These are phyloP conservation scores for Volucella inanis DNA, from an alignment of 2,888 invertebrate genomes.

Conservation along the genomic window DNA sequence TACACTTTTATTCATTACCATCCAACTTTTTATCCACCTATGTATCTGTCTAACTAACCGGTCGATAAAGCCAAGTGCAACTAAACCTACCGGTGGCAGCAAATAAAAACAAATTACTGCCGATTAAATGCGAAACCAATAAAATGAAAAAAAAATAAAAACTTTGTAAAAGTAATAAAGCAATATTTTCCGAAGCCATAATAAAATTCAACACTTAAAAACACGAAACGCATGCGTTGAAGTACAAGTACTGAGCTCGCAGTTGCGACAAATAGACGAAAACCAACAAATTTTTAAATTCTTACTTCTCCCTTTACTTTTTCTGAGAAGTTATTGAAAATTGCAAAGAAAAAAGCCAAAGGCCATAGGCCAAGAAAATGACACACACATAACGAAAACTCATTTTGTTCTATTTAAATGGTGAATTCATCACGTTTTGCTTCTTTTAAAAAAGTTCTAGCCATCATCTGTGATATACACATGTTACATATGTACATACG, in stretches of 20 bases:
- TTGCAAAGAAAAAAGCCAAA: background rate
- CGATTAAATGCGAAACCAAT: constrained; percentile 26
- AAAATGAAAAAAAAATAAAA: constrained; percentile 12
- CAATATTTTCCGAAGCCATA: constrained; percentile 18
- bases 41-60: too few species aligned
- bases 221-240: constrained; percentile 3
- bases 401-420: constrained; percentile 57
- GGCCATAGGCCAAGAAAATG: background rate
- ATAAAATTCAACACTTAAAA: constrained; percentile 13
- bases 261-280: constrained; percentile 16
- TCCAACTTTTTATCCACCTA: too few species aligned
- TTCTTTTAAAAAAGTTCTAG: constrained; percentile 64
- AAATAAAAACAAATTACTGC: background rate
- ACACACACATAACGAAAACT: background rate
- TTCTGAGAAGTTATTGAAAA: background rate
- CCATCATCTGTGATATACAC: constrained; percentile 31
- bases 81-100: background rate
- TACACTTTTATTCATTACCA: too few species aligned
- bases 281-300: constrained; percentile 37
- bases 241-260: constrained; percentile 8
- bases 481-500: background rate
- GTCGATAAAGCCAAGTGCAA: background rate
- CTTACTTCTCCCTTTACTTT: background rate
- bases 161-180: constrained; percentile 36
- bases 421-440: constrained; percentile 49